phyloP scores from a whole-genome alignment of 2,113 vertebrate genomes.

The Lagopus muta region DNA sequence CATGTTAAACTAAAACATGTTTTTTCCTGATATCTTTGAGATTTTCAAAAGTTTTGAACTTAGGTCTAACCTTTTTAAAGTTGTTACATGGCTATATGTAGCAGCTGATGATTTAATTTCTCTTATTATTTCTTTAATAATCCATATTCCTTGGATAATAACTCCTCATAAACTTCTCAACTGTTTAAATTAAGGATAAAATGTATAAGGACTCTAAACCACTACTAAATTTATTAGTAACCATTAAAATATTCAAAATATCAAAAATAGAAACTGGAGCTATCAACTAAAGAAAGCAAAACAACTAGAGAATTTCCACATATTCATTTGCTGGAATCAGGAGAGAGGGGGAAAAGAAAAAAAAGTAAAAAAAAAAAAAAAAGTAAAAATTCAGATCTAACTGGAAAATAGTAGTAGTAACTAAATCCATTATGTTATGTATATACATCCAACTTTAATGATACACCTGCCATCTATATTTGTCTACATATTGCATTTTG shows the following conservation, averaged over 20 bases:
- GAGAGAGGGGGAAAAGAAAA: neutral
- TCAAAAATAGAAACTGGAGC: rapidly evolving
- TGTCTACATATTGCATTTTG: neutral
- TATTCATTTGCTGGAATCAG: neutral
- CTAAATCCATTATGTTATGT: neutral
- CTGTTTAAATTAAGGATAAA: too few relatives aligned
- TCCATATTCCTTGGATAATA: neutral
- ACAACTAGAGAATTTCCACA: neutral
- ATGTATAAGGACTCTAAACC: neutral
- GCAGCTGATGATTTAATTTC: rapidly evolving
- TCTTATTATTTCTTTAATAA: neutral
- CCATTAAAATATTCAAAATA: neutral
- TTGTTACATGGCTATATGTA: rapidly evolving
- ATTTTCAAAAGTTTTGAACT: neutral
- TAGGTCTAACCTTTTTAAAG: neutral
- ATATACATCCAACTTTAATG: neutral
- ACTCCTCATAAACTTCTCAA: neutral
- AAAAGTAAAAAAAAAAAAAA: neutral
- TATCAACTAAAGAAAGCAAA: neutral
- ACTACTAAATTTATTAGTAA: neutral
- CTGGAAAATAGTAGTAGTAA: neutral
- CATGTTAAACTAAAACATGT: rapidly evolving
- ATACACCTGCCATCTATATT: neutral
- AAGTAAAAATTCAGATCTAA: neutral
- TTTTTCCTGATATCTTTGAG: neutral